Evolutionary conservation across 2,888 invertebrate genomes (phyloP), one percentile per base, ranked within the genome.

Genomic region (Heliconius aoede): DNA sequence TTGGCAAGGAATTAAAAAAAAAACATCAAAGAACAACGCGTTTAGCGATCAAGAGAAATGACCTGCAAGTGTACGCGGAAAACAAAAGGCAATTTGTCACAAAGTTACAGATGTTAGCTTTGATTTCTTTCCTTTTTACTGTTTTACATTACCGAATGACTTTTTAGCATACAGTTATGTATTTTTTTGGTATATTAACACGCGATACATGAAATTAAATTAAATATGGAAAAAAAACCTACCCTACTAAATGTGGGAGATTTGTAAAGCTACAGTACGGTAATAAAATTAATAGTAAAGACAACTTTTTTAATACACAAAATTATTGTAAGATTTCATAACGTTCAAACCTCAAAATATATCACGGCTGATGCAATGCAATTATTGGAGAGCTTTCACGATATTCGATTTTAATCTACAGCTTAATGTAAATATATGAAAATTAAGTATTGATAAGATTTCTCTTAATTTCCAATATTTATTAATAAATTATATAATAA

Each of bases 21-120:
- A 40, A 58, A 67, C 24, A 26, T 69, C 40, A 67, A 65, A 40
- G 28, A 69, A 26, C 40, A 24, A 28, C 28, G 65, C 36, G 28
- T 26, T 40, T 32, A 72, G 40, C 18, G 67, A 74, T 74, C 71
- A 74, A 72, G 72, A 77, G 30, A 72, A 77, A 77, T 72, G 77
- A 74, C 36, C 67, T 71, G 40, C 60, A 60, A 65, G 72, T 36
- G 60, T 74, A 74, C 24, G 74, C 65, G 51, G 71, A 65, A 67
- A 77, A 68, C 51, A 68, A 68, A 61, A 40, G 72, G 60, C 73
- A 46, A 73, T 76, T 76, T 76, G 76, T 76, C 72, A 72, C 40
- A 40, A 36, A 74, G 30, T 65, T 74, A 30, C n/a, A 18, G 58
- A 32, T 30, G 26, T 46, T 71, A 30, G 5, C 55, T 68, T 40